Evolutionary conservation across 92 coral and sea anemone species (phyloP), one percentile per base, ranked within the genome.

Genomic region (Palythoa grandis): DNA sequence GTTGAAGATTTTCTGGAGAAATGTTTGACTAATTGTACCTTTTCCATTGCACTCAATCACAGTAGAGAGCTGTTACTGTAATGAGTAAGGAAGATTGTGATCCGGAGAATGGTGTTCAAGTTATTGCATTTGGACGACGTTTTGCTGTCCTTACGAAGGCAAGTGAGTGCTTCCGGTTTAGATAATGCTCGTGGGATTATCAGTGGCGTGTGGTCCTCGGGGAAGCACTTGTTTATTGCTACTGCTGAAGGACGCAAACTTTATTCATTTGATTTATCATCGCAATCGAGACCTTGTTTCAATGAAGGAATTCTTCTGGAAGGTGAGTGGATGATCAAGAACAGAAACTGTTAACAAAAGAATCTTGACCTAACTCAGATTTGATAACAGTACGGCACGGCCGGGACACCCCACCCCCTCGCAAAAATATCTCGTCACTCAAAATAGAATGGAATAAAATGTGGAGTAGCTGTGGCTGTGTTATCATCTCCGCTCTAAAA

Each of bases 161-260:
- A 63, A 66, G 39, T 39, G n/a, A 52, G 24, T 39, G 11, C 72
- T 80, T 22, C 85, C 43, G 73, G 85, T 65, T 7, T 16, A 11
- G 74, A 24, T 53, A 47, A 14, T 43, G 12, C 7, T 25, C 4
- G 20, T 50, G 56, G 35, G 35, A 74, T 69, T 20, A 74, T 94
- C 11, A 74, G 71, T 74, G 91, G 92, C 29, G 98, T 96, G 1
- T 96, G 99, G 99, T 91, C 90, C 43, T 88, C 87, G 38, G 76
- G 90, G 29, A 96, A 95, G 23, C 96, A 89, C 52, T 83, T 95
- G 47, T 96, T 94, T 82, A 92, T 94, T 56, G 50, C 93, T 20
- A 88, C 93, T 35, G 91, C 88, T 63, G 84, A 75, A 16, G 94
- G 94, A 7, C 86, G 87, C 67, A 87, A 87, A 72, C 90, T 96